phyloP scores from a whole-genome alignment of 2,888 invertebrate genomes.

The Hartigia nigra region DNA sequence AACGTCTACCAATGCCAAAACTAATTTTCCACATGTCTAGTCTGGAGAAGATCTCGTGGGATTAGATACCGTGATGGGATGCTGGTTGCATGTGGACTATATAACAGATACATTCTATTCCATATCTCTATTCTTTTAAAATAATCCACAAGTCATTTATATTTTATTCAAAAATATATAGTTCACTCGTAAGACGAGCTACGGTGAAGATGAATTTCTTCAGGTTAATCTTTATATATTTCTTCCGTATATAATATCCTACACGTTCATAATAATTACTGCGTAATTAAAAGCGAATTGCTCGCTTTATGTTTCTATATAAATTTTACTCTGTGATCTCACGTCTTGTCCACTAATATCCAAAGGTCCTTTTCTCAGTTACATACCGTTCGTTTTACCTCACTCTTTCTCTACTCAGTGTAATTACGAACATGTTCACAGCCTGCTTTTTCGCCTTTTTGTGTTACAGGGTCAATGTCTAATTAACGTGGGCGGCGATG shows the following conservation, averaged over 20 bases:
- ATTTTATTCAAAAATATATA: neutral
- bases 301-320: neutral
- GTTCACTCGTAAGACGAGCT: neutral
- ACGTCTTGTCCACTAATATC: neutral
- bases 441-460: slow-evolving; percentile 8
- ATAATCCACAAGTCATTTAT: neutral
- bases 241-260: neutral
- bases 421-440: neutral
- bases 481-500: slow-evolving; percentile 95
- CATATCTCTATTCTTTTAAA: neutral
- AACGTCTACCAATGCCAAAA: slow-evolving; percentile 27
- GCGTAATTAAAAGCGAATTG: neutral
- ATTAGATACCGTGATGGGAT: neutral
- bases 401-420: neutral
- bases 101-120: neutral
- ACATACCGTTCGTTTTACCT: neutral
- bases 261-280: neutral
- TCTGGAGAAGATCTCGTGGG: neutral
- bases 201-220: neutral
- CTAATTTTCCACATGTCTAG: slow-evolving; percentile 26
- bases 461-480: slow-evolving; percentile 91
- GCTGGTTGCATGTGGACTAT: neutral
- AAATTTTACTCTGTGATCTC: neutral
- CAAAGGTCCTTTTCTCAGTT: neutral
- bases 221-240: neutral